Base-by-base conservation (phyloP, 2,888 invertebrate species). In the Brachylomia viminalis region DNA sequence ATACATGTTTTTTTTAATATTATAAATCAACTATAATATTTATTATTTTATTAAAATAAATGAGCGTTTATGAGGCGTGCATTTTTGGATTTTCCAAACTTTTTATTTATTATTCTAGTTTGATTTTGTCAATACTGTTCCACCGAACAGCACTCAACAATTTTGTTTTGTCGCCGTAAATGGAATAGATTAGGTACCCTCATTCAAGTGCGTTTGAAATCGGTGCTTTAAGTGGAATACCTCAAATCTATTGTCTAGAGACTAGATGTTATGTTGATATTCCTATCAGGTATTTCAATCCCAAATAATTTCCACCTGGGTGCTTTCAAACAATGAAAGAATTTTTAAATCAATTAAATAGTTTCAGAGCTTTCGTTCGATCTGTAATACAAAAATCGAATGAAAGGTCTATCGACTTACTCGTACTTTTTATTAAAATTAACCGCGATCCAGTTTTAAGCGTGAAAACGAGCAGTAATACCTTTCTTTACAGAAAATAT, bases 401-500 rank as follows among this genome's bases (percentile, higher is more conserved):
- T 20, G 20, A 70, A 56, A 15, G 0, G 17, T 42, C 2, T 42
- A 2, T 13, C 11, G 8, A 8, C 13, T 54, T 20, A 15, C 59
- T 33, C 3, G n/a, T 15, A 20, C 0, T 27, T 56, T 68, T 42
- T 77, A 76, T 77, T 75, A 69, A 82, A 86, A 77, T 74, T 75
- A 73, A 65, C 65, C 73, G 0, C 62, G 69, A 81, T 77, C 56
- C 64, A 71, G 70, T 75, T 78, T 75, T 62, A 65, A 79, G 77
- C 73, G 68, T 64, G 64, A 79, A 85, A 84, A 85, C 69, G 13
- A 75, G 74, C 67, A 72, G 79, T 76, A 77, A 77, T 67, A 74
- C 58, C 42, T 75, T 84, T 76, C 42, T 77, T 68, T 49, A 54
- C 69, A 84, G 52, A 73, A 86, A 84, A 84, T 70, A 82, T 82